Conservation (phyloP, 2,113 vertebrate genomes). For the Theropithecus gelada region DNA sequence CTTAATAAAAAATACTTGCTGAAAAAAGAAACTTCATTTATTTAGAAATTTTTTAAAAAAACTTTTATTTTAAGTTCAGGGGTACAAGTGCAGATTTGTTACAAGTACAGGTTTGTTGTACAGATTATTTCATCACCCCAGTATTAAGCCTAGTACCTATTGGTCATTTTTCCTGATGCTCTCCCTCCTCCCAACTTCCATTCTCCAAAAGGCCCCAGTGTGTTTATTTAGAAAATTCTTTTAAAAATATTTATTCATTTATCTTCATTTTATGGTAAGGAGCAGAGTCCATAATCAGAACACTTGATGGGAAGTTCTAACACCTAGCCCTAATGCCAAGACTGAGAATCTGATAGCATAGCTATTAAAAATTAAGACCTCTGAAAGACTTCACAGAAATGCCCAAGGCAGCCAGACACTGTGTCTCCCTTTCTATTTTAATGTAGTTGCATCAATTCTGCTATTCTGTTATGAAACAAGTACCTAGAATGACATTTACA, state of each 20-base stretch:
- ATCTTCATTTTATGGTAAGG: slow-evolving; percentile 60
- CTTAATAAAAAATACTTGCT: slow-evolving; percentile 17
- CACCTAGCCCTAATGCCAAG: slow-evolving; percentile 43
- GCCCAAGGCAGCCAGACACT: slow-evolving; percentile 21
- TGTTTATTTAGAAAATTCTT: not conserved
- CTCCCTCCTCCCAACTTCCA: too few relatives aligned
- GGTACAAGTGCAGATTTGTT: too few relatives aligned
- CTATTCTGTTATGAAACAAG: not conserved
- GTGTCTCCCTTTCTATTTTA: slow-evolving; percentile 52
- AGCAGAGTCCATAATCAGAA: slow-evolving; percentile 67
- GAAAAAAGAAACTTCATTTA: not conserved
- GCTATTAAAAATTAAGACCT: slow-evolving; percentile 66
- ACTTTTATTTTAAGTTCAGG: too few relatives aligned
- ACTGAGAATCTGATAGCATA: slow-evolving; percentile 55
- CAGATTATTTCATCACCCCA: too few relatives aligned
- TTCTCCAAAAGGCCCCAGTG: too few relatives aligned
- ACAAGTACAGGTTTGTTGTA: too few relatives aligned
- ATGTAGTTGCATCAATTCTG: not conserved
- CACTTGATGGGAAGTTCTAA: slow-evolving; percentile 55
- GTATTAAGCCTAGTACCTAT: too few relatives aligned
- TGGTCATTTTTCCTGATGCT: too few relatives aligned
- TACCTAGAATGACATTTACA: not conserved
- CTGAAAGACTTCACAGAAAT: slow-evolving; percentile 53
- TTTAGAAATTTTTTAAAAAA: not conserved
- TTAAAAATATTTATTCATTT: slow-evolving; percentile 41